Evolutionary conservation across 2,888 invertebrate species (phyloP).

Genomic region (Amphipoea lucens): DNA sequence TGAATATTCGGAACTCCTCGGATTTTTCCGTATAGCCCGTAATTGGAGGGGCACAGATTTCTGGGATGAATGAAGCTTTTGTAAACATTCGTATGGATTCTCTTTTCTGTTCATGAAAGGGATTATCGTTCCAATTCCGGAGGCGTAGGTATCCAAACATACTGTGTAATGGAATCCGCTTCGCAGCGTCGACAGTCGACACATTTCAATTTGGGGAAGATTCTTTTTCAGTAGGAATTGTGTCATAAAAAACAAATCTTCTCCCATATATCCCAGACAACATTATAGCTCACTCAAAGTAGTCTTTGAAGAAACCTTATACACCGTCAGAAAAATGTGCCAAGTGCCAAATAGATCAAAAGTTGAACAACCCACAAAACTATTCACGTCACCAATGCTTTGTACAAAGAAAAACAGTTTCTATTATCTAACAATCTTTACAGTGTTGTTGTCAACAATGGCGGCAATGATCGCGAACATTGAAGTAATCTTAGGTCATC

Average conservation of each 20-base stretch:
- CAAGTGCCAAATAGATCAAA: conserved; percentile 18
- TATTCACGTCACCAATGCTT: conserved; percentile 8
- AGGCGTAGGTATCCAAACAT: conserved; percentile 2
- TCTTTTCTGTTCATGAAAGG: conserved; percentile 22
- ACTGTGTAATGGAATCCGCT: conserved; percentile 43
- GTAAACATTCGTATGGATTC: conserved; percentile 24
- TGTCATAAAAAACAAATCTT: not conserved
- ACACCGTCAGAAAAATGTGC: not conserved
- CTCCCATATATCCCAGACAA: not conserved
- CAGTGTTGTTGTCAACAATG: conserved; percentile 21
- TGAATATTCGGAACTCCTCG: conserved; percentile 6
- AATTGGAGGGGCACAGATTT: conserved; percentile 10
- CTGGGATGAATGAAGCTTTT: conserved; percentile 9
- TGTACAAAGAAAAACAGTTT: conserved; percentile 17
- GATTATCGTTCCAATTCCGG: conserved; percentile 27
- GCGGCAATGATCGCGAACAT: conserved; percentile 52
- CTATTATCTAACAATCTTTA: not conserved
- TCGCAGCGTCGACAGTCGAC: not conserved
- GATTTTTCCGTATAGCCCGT: conserved; percentile 2
- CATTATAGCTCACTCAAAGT: not conserved
- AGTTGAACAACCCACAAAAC: conserved; percentile 27
- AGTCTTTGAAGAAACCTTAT: not conserved
- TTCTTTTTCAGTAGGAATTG: not conserved
- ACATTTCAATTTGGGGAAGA: conserved; percentile 7
- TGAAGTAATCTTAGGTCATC: conserved; percentile 62